phyloP scores from a whole-genome alignment of 35 echinoderm and acorn worm species.

The Diadema setosum region DNA sequence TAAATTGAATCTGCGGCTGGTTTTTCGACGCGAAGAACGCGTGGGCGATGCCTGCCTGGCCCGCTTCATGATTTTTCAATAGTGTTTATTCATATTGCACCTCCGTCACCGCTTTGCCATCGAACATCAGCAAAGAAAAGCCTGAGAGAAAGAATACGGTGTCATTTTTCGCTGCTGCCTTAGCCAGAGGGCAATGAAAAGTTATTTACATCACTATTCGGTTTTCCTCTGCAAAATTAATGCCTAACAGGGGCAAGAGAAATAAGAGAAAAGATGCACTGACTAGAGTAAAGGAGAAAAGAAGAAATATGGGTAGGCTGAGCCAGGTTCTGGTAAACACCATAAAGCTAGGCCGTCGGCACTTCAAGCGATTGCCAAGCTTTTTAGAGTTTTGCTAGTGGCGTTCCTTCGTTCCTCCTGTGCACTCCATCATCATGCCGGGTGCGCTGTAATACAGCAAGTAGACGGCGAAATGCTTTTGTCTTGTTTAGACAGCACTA shows the following conservation, averaged over 20 bases:
- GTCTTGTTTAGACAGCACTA: background rate
- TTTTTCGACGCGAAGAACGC: too few relatives aligned
- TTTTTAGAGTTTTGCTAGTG: constrained; percentile 8
- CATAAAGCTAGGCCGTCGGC: constrained; percentile 16
- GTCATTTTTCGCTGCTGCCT: too few relatives aligned
- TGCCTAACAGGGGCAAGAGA: background rate
- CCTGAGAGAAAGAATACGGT: background rate
- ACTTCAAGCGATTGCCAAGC: background rate
- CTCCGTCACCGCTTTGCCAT: too few relatives aligned
- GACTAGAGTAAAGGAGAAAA: background rate
- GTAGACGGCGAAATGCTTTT: constrained; percentile 16
- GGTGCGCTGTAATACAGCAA: too few relatives aligned
- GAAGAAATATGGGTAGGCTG: background rate
- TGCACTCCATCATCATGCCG: background rate
- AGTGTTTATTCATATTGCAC: too few relatives aligned
- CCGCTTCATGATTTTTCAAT: too few relatives aligned
- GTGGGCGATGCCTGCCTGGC: too few relatives aligned
- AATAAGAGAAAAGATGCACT: background rate
- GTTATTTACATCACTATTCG: constrained; percentile 25
- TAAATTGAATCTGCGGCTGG: too few relatives aligned
- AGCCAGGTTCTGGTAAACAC: background rate
- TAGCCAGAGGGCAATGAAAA: background rate
- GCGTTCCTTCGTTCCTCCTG: background rate
- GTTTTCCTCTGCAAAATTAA: constrained; percentile 31
- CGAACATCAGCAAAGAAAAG: too few relatives aligned